These are phyloP conservation scores for Mormyrus hasselquistii DNA, from an alignment of 2,797 vertebrate genomes.

Conservation along the genomic window DNA sequence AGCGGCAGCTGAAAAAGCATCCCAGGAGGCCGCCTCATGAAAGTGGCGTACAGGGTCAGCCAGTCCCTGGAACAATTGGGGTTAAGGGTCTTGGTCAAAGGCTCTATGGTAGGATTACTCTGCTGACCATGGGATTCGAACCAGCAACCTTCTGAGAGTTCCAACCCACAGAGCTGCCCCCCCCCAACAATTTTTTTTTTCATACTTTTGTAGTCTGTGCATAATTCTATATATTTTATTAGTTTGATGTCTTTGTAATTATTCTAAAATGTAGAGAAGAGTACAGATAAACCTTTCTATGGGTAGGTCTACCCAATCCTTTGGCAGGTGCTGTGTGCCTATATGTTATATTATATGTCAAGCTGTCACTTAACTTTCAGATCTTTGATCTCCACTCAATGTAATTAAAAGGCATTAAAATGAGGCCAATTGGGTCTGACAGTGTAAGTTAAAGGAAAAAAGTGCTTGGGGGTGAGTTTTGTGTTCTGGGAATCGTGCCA, in stretches of 20 bases:
- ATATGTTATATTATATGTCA: background rate
- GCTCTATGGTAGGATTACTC: background rate
- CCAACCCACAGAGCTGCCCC: background rate
- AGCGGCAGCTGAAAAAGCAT: background rate
- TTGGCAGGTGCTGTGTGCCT: background rate
- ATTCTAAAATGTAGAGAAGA: background rate
- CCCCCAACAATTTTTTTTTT: too few species aligned
- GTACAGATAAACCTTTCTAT: background rate
- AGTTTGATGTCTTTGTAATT: background rate
- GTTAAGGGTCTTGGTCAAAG: background rate
- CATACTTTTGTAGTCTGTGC: background rate
- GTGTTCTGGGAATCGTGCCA: background rate
- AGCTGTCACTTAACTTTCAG: background rate
- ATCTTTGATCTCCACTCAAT: background rate
- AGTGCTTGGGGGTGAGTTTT: background rate
- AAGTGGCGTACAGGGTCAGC: background rate
- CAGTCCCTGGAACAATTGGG: background rate
- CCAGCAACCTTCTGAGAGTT: background rate
- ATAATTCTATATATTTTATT: background rate
- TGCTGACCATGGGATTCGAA: background rate
- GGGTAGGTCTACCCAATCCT: background rate
- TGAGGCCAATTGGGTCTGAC: background rate
- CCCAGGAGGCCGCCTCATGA: too few species aligned
- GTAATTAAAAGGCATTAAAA: background rate
- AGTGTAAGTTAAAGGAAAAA: background rate